phyloP scores from a whole-genome alignment of 2,888 invertebrate genomes.

The Liopterus haemorrhoidalis region DNA sequence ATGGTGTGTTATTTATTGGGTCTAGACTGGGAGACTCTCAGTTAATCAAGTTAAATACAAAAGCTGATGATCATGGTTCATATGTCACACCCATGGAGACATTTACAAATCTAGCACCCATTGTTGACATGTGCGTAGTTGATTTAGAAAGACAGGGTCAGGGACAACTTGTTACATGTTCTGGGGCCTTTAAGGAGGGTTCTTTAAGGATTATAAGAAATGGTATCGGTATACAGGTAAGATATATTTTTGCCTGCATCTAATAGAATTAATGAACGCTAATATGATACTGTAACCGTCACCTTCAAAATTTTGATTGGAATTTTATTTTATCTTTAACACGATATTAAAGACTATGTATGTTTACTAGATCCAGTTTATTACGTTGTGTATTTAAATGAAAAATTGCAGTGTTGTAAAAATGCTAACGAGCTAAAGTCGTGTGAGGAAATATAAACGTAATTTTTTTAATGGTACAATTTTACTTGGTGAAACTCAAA shows the following conservation, averaged over 20 bases:
- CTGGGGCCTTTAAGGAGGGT: constrained; percentile 95
- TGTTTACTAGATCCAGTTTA: too few relatives aligned
- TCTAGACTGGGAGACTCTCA: constrained; percentile 96
- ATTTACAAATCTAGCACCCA: constrained; percentile 95
- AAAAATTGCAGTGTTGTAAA: too few relatives aligned
- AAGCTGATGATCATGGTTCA: constrained; percentile 76
- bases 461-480: too few relatives aligned
- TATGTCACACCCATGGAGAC: constrained; percentile 94
- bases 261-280: too few relatives aligned
- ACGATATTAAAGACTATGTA: background rate
- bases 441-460: too few relatives aligned
- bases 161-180: constrained; percentile 96
- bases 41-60: constrained; percentile 79
- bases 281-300: too few relatives aligned
- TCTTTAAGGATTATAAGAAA: constrained; percentile 94
- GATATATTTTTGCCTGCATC: too few relatives aligned
- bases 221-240: constrained; percentile 91
- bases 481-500: too few relatives aligned
- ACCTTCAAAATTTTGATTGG: too few relatives aligned
- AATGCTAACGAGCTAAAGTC: too few relatives aligned
- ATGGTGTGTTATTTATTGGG: constrained; percentile 94
- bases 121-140: constrained; percentile 96
- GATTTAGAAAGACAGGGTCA: constrained; percentile 96
- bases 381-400: too few relatives aligned
- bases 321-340: background rate